Percentiles rank a stretch among this genome's conserved stretches.
Evolutionary conservation across 2,797 vertebrate species (phyloP).

Genomic region (Neoniphon sammara): DNA sequence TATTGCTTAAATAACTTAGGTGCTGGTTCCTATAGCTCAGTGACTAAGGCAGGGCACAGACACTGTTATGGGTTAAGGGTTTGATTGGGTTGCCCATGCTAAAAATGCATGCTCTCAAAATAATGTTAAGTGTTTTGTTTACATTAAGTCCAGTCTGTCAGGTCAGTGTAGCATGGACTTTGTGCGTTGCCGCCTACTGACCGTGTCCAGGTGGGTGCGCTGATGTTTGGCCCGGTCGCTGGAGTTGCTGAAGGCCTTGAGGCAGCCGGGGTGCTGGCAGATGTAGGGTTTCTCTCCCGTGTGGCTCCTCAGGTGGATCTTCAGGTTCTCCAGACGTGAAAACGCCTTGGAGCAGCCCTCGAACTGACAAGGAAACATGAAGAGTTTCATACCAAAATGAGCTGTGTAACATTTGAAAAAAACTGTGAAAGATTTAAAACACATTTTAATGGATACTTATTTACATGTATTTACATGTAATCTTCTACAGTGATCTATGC

Average conservation of each 20-base stretch:
- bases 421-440: too few species aligned
- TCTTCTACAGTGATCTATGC: too few species aligned
- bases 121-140: not conserved
- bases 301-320: constrained; percentile 83
- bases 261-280: constrained; percentile 80
- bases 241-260: constrained; percentile 85
- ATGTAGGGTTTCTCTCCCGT: constrained; percentile 82
- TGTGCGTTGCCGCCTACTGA: constrained; percentile 44
- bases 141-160: not conserved
- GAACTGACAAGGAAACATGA: constrained; percentile 62
- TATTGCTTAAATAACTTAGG: too few species aligned
- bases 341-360: constrained; percentile 83
- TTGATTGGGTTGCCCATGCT: too few species aligned
- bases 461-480: too few species aligned
- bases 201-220: constrained; percentile 83
- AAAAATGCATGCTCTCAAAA: not conserved
- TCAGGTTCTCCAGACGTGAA: constrained; percentile 83
- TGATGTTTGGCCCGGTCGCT: constrained; percentile 84
- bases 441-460: too few species aligned
- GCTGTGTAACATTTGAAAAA: too few species aligned
- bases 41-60: too few species aligned
- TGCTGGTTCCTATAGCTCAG: too few species aligned
- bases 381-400: not conserved
- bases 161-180: not conserved
- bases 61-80: too few species aligned